Evolutionary conservation across 2,113 vertebrate species (phyloP).

Genomic region (Leuciscus idus): DNA sequence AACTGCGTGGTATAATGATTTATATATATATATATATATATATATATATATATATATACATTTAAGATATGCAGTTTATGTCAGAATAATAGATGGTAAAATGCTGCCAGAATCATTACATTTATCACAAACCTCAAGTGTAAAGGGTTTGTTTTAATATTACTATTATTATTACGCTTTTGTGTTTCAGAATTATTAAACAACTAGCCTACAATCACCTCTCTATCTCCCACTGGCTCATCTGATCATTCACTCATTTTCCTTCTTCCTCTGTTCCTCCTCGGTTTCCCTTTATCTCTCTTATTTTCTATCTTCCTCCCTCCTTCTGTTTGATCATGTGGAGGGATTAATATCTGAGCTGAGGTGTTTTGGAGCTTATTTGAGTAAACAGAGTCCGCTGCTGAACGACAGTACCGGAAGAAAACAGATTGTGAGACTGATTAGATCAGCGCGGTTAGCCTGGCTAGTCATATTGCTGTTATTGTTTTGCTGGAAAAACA

Average conservation of each 20-base stretch:
- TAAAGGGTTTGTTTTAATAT: too few relatives aligned
- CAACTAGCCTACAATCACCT: neutral
- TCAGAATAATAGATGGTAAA: neutral
- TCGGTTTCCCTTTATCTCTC: slow-evolving; percentile 16
- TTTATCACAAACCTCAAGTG: neutral
- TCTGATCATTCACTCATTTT: slow-evolving; percentile 15
- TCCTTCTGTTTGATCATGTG: slow-evolving; percentile 37
- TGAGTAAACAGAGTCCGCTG: slow-evolving; percentile 13
- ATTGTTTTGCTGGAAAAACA: slow-evolving; percentile 37
- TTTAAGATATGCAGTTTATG: neutral
- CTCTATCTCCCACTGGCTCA: neutral
- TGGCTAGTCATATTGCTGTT: slow-evolving; percentile 26
- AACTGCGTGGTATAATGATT: neutral
- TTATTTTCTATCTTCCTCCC: neutral
- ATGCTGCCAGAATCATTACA: neutral
- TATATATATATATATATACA: too few relatives aligned
- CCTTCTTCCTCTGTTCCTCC: neutral
- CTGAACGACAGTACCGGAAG: slow-evolving; percentile 22
- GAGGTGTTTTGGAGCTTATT: slow-evolving; percentile 40
- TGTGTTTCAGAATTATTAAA: neutral
- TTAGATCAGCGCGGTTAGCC: slow-evolving; percentile 41
- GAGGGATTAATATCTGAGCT: slow-evolving; percentile 36
- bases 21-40: too few relatives aligned
- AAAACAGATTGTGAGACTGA: slow-evolving; percentile 21
- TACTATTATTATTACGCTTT: neutral